phyloP scores from a whole-genome alignment of 1,140 invertebrate species.

The Drosophila funebris region DNA sequence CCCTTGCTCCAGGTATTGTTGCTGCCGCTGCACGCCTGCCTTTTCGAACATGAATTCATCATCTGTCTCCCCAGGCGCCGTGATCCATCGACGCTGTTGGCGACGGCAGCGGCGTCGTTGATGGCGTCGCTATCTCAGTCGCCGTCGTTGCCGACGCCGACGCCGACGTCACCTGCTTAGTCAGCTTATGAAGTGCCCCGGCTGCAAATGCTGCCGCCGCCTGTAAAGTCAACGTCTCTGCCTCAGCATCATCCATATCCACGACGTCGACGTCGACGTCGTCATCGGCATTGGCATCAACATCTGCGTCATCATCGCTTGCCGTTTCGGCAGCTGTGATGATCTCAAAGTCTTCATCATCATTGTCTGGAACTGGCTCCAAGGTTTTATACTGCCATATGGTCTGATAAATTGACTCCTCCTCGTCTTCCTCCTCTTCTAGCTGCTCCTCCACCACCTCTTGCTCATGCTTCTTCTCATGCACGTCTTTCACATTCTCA shows the following conservation, averaged over 20 bases:
- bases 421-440: slow-evolving; percentile 43
- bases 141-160: slow-evolving; percentile 21
- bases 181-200: slow-evolving; percentile 58
- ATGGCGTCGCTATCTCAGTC: slow-evolving; percentile 25
- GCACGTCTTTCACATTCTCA: not conserved
- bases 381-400: slow-evolving; percentile 82
- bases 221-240: slow-evolving; percentile 45
- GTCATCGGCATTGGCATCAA: slow-evolving; percentile 31
- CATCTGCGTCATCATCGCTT: slow-evolving; percentile 52
- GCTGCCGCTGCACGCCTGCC: slow-evolving; percentile 6
- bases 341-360: slow-evolving; percentile 55
- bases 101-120: slow-evolving; percentile 60
- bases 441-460: not conserved
- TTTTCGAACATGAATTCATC: slow-evolving; percentile 78
- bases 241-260: slow-evolving; percentile 6
- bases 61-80: slow-evolving; percentile 80
- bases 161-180: slow-evolving; percentile 39
- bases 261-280: slow-evolving; percentile 4
- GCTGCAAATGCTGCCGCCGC: slow-evolving; percentile 63
- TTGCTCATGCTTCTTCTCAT: not conserved
- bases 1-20: not conserved
- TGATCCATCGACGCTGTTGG: slow-evolving; percentile 76
- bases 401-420: slow-evolving; percentile 81
- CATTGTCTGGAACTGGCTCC: slow-evolving; percentile 42
- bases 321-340: slow-evolving; percentile 42